These are phyloP conservation scores for Macaria liturata DNA, from an alignment of 2,888 invertebrate species.

Conservation along the genomic window DNA sequence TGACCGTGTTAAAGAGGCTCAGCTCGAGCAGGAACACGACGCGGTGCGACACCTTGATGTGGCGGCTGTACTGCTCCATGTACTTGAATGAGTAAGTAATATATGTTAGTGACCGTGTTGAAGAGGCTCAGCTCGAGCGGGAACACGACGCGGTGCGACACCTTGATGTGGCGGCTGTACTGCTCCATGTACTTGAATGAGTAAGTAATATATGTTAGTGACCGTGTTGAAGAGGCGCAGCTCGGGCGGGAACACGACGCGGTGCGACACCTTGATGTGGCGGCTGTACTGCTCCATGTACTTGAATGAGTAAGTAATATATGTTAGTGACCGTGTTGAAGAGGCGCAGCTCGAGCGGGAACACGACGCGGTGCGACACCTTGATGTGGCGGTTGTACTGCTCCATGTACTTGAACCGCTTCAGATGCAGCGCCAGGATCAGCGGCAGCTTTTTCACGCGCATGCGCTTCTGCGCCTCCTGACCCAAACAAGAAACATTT, in stretches of 20 bases:
- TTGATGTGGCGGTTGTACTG: slow-evolving; percentile 99
- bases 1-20: too few relatives aligned
- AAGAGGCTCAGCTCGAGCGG: too few relatives aligned
- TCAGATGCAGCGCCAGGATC: slow-evolving; percentile 98
- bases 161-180: too few relatives aligned
- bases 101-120: too few relatives aligned
- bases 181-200: too few relatives aligned
- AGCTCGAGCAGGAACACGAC: too few relatives aligned
- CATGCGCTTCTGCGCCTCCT: slow-evolving; percentile 99
- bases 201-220: slow-evolving; percentile 48
- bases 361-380: slow-evolving; percentile 99
- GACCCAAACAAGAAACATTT: too few relatives aligned
- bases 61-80: too few relatives aligned
- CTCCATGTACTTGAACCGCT: slow-evolving; percentile 98
- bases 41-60: too few relatives aligned
- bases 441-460: slow-evolving; percentile 98
- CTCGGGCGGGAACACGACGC: slow-evolving; percentile 99
- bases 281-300: slow-evolving; percentile 99
- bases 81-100: too few relatives aligned
- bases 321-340: slow-evolving; percentile 93
- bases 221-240: slow-evolving; percentile 98
- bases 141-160: too few relatives aligned
- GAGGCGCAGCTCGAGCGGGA: slow-evolving; percentile 97
- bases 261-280: slow-evolving; percentile 99
- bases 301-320: slow-evolving; percentile 67